Evolutionary conservation across 1,140 invertebrate genomes (phyloP), one percentile per base, ranked within the genome.

Genomic region (Apocrypta bakeri): DNA sequence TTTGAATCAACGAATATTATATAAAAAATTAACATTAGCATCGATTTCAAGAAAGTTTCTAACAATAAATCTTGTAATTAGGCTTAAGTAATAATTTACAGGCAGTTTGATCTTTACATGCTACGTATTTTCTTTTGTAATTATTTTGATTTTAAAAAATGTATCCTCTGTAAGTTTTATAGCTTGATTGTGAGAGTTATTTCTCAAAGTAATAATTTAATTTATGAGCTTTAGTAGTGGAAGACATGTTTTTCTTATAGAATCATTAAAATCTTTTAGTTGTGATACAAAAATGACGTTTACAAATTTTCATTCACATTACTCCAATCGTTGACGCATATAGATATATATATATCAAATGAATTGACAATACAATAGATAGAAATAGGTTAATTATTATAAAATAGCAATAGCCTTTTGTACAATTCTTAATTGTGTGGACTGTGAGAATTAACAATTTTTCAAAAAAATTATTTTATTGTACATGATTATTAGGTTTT

Each of bases 401-500:
- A 83, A 79, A 78, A 83, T 73, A 72, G 25, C 33, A n/a, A 63
- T 64, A 64, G 2, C 3, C 21, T 79, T 79, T 21, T 74, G 77
- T 68, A 74, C 68, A 74, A 73, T 64, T 40, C 37, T n/a, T 69
- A n/a, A 73, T 64, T 83, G 40, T 80, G 64, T 83, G 79, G 42
- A 71, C 78, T 76, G 42, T 83, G 82, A 79, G 76, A 80, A 76
- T 63, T 25, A 80, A 80, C 33, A 33, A 74, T 80, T 79, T 66
- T 33, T 63, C 75, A 4, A 21, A 79, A 79, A 83, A 79, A 56
- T n/a, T 42, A 76, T n/a, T 64, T 66, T 73, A 83, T 64, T 79
- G 37, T 79, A 78, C 75, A 78, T 73, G 31, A 79, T 83, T 77
- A 27, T 83, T 33, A 80, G n/a, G 78, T 86, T 78, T 86, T 85